Conservation (phyloP, 2,888 invertebrate species). For the Tetranychus truncatus region DNA sequence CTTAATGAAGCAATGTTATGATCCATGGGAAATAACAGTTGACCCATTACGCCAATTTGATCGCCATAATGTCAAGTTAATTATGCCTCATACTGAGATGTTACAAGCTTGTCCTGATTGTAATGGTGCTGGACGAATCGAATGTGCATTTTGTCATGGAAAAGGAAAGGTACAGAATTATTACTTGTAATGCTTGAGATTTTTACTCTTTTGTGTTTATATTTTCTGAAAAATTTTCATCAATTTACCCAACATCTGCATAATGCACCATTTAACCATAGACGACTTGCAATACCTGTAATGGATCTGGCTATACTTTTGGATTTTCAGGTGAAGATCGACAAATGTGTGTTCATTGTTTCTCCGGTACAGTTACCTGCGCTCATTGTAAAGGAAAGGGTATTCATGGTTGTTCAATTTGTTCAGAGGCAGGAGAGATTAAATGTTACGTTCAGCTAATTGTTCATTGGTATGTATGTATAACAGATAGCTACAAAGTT, state of each 20-base stretch:
- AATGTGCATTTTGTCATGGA: background rate
- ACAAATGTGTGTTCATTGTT: background rate
- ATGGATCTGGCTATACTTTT: too few species aligned
- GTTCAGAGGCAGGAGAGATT: background rate
- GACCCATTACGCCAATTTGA: background rate
- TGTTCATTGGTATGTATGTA: background rate
- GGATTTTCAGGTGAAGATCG: too few species aligned
- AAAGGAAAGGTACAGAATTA: background rate
- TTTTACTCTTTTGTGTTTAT: background rate
- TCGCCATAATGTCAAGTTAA: background rate
- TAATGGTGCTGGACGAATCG: background rate
- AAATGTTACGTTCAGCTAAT: background rate
- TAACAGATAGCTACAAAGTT: background rate
- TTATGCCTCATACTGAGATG: background rate
- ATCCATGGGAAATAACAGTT: conserved; percentile 26
- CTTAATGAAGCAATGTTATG: conserved; percentile 16
- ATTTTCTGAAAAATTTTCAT: background rate
- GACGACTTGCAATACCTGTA: too few species aligned
- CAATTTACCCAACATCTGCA: too few species aligned
- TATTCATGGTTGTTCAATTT: background rate
- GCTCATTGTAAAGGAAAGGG: background rate
- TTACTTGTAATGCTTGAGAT: background rate
- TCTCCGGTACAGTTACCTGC: background rate
- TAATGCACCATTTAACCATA: too few species aligned
- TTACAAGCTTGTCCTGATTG: background rate